Percentiles rank a stretch among this genome's conserved stretches.
These are phyloP conservation scores for Margarornis squamiger DNA, from an alignment of 2,797 vertebrate species.

Conservation along the genomic window DNA sequence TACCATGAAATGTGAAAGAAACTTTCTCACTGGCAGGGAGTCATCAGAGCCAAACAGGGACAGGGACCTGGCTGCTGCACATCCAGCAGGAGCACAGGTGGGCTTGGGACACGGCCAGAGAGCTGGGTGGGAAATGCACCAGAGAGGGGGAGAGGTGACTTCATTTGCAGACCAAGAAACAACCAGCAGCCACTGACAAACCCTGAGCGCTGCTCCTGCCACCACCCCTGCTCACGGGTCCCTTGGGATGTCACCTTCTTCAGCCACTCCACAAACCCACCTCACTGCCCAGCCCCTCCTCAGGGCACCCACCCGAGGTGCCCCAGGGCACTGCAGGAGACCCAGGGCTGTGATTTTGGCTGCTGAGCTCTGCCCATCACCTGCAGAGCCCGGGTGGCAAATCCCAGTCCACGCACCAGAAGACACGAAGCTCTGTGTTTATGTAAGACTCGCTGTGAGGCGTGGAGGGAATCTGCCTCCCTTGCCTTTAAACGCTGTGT, in stretches of 20 bases:
- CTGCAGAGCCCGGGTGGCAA: neutral
- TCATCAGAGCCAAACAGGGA: fast-evolving
- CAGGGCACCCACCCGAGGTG: neutral
- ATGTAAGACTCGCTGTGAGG: neutral
- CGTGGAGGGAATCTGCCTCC: neutral
- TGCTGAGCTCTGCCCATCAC: neutral
- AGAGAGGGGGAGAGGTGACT: neutral
- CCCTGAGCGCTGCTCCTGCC: fast-evolving
- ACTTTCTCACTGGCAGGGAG: fast-evolving
- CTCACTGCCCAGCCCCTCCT: neutral
- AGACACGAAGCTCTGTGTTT: neutral
- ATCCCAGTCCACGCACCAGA: neutral
- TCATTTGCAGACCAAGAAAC: neutral
- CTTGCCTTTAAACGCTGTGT: conserved; percentile 3
- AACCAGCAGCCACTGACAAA: neutral
- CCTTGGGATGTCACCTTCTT: fast-evolving
- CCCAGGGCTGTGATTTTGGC: neutral
- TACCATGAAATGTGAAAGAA: neutral
- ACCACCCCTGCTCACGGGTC: fast-evolving
- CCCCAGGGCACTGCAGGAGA: fast-evolving
- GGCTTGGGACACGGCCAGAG: neutral
- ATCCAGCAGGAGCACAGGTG: fast-evolving
- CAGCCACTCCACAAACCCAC: neutral
- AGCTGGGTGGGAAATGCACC: fast-evolving
- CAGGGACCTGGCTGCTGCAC: neutral